Base-by-base conservation (phyloP, 1,140 invertebrate genomes). In the Lanistes nyassanus region DNA sequence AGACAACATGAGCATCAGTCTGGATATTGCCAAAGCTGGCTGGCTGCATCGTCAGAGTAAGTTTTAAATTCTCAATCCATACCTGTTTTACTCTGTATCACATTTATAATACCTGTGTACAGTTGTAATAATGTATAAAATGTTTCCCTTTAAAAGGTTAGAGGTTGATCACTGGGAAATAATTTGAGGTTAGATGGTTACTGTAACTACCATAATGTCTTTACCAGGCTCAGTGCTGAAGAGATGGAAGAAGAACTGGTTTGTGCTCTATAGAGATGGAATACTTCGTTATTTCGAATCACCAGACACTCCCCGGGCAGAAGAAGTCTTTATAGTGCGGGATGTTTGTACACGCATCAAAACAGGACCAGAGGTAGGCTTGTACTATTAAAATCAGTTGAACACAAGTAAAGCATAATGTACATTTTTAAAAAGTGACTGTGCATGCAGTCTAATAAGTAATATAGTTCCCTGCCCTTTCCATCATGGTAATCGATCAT, bases 161-260 rank as follows among this genome's bases (percentile, higher is more conserved):
- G 29, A 19, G 11, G 16, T 11, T 55, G 37, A 31, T 34, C 6
- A 56, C 31, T 13, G 1, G 21, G 11, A 3, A 31, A 36, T 36
- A 31, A n/a, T 26, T 60, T 62, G 19, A 58, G 16, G 21, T 26
- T 67, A 1, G 39, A n/a, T 60, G 29, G 29, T 21, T 73, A 6
- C 26, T 37, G 11, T 26, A 21, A 6, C 26, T 42, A 42, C 34
- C 11, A 66, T 66, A 23, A 37, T 31, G 21, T 34, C 29, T 7
- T 23, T 7, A 62, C 58, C 67, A 84, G 83, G 80, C 51, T 75
- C 81, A 21, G 77, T 86, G 55, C 66, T 85, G 58, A 76, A 74
- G 26, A 76, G 85, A 34, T 88, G 87, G 87, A 86, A 88, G 69
- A 86, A 83, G 53, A 84, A 80, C 68, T 88, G 87, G 87, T 84